phyloP scores from a whole-genome alignment of 2,113 vertebrate species.

The Hemiprocne comata region DNA sequence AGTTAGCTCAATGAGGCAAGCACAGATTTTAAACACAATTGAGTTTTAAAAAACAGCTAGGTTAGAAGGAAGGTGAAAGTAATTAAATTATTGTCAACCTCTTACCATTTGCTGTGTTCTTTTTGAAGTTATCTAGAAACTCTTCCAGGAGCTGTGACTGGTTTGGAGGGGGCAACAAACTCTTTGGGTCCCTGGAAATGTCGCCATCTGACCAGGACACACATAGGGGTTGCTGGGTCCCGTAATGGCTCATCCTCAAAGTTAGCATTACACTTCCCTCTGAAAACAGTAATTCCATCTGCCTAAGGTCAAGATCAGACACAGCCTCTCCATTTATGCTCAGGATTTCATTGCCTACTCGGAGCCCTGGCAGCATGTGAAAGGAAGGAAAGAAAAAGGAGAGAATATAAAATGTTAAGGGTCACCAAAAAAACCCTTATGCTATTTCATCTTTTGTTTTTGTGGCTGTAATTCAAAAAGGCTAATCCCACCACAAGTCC shows the following conservation, averaged over 20 bases:
- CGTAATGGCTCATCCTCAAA: slow-evolving; percentile 68
- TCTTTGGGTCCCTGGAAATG: slow-evolving; percentile 57
- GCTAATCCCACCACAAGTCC: background rate
- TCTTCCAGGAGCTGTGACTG: slow-evolving; percentile 81
- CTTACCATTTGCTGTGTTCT: slow-evolving; percentile 86
- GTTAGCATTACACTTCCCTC: slow-evolving; percentile 84
- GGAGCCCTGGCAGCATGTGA: slow-evolving; percentile 77
- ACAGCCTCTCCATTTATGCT: slow-evolving; percentile 87
- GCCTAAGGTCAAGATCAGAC: slow-evolving; percentile 82
- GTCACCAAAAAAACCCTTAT: background rate
- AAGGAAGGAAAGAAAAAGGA: background rate
- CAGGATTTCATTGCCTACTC: slow-evolving; percentile 89
- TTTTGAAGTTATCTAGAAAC: slow-evolving; percentile 82
- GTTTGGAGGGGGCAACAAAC: slow-evolving; percentile 62
- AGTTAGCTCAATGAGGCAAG: too few relatives aligned
- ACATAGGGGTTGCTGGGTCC: slow-evolving; percentile 44
- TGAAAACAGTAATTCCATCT: slow-evolving; percentile 89
- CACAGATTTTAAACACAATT: background rate
- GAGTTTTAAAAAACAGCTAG: background rate
- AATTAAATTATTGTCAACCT: background rate
- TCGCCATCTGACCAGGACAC: slow-evolving; percentile 61
- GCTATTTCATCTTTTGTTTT: background rate
- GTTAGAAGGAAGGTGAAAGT: background rate
- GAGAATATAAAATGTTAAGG: background rate
- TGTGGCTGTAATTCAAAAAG: background rate